Evolutionary conservation across 1,140 invertebrate genomes (phyloP).

Genomic region (Diorhabda carinulata): DNA sequence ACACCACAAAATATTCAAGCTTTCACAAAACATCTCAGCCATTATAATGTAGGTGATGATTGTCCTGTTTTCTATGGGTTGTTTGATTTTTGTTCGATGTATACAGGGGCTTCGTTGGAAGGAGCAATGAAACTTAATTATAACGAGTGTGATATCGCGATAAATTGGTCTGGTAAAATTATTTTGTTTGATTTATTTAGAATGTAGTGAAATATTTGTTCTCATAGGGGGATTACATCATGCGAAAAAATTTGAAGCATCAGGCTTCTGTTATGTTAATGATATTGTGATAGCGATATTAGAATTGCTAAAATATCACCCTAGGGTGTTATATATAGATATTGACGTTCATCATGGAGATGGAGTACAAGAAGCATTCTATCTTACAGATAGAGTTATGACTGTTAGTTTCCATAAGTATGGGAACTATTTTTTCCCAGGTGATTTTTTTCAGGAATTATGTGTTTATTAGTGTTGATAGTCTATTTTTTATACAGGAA

Average conservation of each 20-base stretch:
- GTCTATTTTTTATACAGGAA: conserved; percentile 56
- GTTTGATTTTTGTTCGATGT: conserved; percentile 98
- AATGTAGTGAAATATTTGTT: conserved; percentile 11
- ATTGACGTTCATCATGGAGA: conserved; percentile 99
- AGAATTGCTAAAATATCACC: conserved; percentile 92
- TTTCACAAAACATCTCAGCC: conserved; percentile 87
- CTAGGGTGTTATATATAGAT: conserved; percentile 96
- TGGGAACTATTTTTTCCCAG: conserved; percentile 96
- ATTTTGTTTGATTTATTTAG: not conserved
- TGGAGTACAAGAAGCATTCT: conserved; percentile 99
- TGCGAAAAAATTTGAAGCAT: conserved; percentile 99
- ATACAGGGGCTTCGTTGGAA: conserved; percentile 92
- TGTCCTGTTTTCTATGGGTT: conserved; percentile 98
- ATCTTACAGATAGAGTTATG: conserved; percentile 97
- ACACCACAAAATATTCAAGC: conserved; percentile 93
- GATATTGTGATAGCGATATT: conserved; percentile 98
- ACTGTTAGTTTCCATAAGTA: conserved; percentile 99
- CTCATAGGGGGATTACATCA: conserved; percentile 91
- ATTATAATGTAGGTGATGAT: conserved; percentile 98
- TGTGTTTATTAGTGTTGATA: not conserved
- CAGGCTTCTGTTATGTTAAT: conserved; percentile 95
- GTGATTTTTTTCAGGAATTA: conserved; percentile 18
- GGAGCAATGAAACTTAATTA: conserved; percentile 94
- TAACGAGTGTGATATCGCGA: conserved; percentile 92
- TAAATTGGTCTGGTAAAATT: conserved; percentile 96